Evolutionary conservation across 2,797 vertebrate species (phyloP), one percentile per base, ranked within the genome.

Genomic region (Mallotus villosus): DNA sequence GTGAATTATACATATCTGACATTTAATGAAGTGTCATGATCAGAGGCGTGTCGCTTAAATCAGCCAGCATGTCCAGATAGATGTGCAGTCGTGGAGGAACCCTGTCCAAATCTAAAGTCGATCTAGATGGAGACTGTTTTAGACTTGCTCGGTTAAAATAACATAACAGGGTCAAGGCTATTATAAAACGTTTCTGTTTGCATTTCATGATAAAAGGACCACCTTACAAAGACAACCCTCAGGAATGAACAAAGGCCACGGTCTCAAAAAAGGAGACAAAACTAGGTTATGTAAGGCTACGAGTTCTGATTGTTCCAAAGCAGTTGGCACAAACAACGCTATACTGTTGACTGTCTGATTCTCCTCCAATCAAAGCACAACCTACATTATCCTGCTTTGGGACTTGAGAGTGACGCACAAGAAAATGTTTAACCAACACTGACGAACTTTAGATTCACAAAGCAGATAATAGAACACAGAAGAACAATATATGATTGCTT

Each of bases 281-380:
- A 66, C 69, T 53, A 24, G 14, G 66, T 83, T 88, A 83, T 67
- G 63, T 76, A 87, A 86, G 76, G 77, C 5, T 69, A 14, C 72
- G 65, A 69, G 68, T 46, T 81, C 58, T 68, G 27, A 85, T 90
- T 85, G 84, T 85, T 88, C 80, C 71, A 78, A 78, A 78, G 78
- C 75, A 78, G 32, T 81, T 73, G 77, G 61, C 34, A 73, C 72
- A 87, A 82, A 87, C 81, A 85, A 81, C 68, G 60, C 62, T 59
- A 53, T 68, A 73, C 74, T 78, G 77, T 80, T 72, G 58, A 63
- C 69, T 73, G 70, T 76, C 63, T 74, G 74, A 72, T 81, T 73
- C 72, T 71, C 74, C 64, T 74, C 70, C 64, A 72, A 74, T 66
- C 71, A 74, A 75, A 79, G 71, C 67, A 72, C 68, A 68, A 75